Evolutionary conservation across 2,797 vertebrate species (phyloP).

Genomic region (Ispidina lecontei): DNA sequence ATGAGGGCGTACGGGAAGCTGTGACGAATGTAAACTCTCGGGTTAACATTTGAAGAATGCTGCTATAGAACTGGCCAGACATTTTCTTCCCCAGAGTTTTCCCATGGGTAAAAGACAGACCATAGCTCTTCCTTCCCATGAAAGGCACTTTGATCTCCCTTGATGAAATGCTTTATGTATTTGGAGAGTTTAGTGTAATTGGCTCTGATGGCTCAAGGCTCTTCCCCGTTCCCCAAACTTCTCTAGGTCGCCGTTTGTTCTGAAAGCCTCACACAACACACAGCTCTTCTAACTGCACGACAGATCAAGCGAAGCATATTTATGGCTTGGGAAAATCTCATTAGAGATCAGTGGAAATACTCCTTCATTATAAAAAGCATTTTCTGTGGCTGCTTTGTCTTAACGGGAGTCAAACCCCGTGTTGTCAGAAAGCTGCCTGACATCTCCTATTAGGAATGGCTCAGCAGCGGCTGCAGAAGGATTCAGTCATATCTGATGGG

Average conservation of each 20-base stretch:
- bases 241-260: not conserved
- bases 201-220: slow-evolving; percentile 34
- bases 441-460: not conserved
- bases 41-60: slow-evolving; percentile 3
- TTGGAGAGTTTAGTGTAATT: not conserved
- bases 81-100: slow-evolving; percentile 7
- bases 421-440: not conserved
- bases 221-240: not conserved
- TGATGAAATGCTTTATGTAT: slow-evolving; percentile 44
- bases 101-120: slow-evolving; percentile 35
- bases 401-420: not conserved
- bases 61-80: slow-evolving; percentile 10
- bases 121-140: slow-evolving; percentile 39
- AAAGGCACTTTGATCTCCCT: slow-evolving; percentile 60
- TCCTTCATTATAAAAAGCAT: not conserved
- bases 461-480: not conserved
- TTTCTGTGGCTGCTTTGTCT: not conserved
- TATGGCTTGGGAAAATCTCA: slow-evolving; percentile 25
- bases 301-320: not conserved
- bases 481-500: not conserved
- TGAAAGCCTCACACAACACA: not conserved
- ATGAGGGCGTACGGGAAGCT: accelerated
- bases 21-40: accelerated
- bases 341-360: not conserved
- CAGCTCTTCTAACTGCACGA: accelerated